Base-by-base conservation (phyloP, 2,113 vertebrate species). In the Micromys minutus region DNA sequence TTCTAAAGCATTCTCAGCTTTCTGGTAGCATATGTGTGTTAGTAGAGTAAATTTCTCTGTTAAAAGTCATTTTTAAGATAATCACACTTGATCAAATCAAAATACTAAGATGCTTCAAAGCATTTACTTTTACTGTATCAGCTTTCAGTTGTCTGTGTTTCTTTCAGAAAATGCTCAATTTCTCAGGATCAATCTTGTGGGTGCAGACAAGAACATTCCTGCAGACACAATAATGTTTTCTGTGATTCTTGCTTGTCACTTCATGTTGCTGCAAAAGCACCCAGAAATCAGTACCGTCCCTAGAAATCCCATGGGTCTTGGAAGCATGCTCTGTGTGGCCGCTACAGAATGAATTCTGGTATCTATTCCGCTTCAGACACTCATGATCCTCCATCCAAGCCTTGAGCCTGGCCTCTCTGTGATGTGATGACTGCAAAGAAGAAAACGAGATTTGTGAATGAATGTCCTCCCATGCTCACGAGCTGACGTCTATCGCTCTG, bases 51-150 rank as follows among this genome's bases (percentile, higher is more conserved):
- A 86, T 47, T 90, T 55, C 52, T 97, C 92, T 97, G 95, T 95
- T 96, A 86, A 89, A 98, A 92, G 96, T 97, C 96, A 96, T 97
- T 96, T 98, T 97, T 71, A 9, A 79, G 98, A 95, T 96, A 96
- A 97, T 97, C 97, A 34, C 89, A 97, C 90, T 96, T 95, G 95
- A 0, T 72, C 63, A 84, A 67, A n/a, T 42, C 74, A 63, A 19
- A 92, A 89, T 3, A 65, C 52, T 7, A 75, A 95, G 55, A 39
- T 59, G 26, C 92, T 89, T 94, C 94, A 72, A 8, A 69, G 22
- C 93, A 47, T 39, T 61, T 87, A 72, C 90, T 87, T 96, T 93
- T 61, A 90, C 77, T 59, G 74, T 72, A 75, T 83, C 55, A 84
- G n/a, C 36, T 87, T 97, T 87, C 65, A 90, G 31, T n/a, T 83